Evolutionary conservation across 2,797 vertebrate genomes (phyloP).

Genomic region (Lateolabrax maculatus): DNA sequence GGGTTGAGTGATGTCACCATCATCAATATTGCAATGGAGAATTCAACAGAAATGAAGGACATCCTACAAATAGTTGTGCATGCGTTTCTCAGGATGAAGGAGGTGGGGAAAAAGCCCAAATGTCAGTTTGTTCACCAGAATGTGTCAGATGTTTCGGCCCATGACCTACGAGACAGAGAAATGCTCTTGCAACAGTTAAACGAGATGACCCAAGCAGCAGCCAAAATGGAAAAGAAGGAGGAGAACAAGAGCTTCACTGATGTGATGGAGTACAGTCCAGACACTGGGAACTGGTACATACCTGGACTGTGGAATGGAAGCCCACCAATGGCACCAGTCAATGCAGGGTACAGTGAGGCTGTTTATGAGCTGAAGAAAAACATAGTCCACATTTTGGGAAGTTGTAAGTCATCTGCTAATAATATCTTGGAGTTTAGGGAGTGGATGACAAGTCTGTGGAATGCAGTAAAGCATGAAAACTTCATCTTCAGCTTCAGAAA

Average conservation of each 20-base stretch:
- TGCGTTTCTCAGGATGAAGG: constrained; percentile 83
- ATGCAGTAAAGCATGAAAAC: constrained; percentile 79
- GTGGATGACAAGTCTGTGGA: constrained; percentile 85
- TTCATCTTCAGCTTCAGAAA: constrained; percentile 86
- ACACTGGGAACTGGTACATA: constrained; percentile 86
- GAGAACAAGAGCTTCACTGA: constrained; percentile 74
- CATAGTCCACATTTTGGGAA: constrained; percentile 76
- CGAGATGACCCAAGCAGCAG: constrained; percentile 78
- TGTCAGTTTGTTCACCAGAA: constrained; percentile 85
- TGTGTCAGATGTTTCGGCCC: constrained; percentile 79
- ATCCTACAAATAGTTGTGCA: constrained; percentile 81
- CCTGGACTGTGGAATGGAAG: constrained; percentile 88
- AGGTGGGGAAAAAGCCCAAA: constrained; percentile 75
- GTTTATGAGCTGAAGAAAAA: constrained; percentile 85
- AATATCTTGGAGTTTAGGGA: constrained; percentile 76
- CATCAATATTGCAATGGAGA: constrained; percentile 83
- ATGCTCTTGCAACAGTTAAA: constrained; percentile 76
- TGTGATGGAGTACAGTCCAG: constrained; percentile 79
- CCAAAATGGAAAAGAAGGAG: constrained; percentile 79
- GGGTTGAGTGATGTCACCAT: constrained; percentile 83
- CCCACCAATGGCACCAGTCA: constrained; percentile 89
- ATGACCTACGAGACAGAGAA: constrained; percentile 76
- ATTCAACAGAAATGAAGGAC: constrained; percentile 82
- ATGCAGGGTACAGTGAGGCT: constrained; percentile 85
- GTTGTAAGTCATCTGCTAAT: constrained; percentile 55